Percentiles rank a stretch among this genome's conserved stretches.
Evolutionary conservation across 1,140 invertebrate species (phyloP).

Genomic region (Anastrepha ludens): DNA sequence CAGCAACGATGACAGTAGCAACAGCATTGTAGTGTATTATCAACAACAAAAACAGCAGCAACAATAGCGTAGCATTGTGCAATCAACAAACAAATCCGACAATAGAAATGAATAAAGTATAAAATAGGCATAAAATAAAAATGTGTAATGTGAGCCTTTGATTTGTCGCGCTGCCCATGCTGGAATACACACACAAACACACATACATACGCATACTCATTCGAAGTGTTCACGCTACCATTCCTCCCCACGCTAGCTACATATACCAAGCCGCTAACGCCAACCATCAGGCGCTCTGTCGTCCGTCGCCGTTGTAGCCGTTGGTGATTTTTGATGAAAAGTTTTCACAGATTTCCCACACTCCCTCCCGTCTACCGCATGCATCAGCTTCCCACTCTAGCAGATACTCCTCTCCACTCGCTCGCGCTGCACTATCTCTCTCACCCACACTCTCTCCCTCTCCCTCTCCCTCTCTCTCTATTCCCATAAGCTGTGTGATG

Average conservation of each 20-base stretch:
- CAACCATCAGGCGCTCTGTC: background rate
- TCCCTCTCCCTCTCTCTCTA: too few relatives aligned
- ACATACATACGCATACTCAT: background rate
- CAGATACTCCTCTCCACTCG: background rate
- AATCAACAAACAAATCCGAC: constrained; percentile 37
- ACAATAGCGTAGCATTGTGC: background rate
- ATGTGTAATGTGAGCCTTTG: constrained; percentile 52
- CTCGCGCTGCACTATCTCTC: background rate
- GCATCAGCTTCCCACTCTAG: background rate
- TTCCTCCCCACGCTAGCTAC: too few relatives aligned
- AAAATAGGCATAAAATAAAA: constrained; percentile 52
- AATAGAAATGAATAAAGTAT: constrained; percentile 47
- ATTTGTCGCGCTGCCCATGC: constrained; percentile 13
- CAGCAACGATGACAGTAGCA: constrained; percentile 29
- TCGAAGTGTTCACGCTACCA: too few relatives aligned
- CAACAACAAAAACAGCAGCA: background rate
- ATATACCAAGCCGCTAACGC: background rate
- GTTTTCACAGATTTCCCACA: constrained; percentile 54
- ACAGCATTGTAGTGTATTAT: constrained; percentile 9
- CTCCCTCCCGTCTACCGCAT: background rate
- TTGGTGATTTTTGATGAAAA: constrained; percentile 58
- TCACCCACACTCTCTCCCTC: background rate
- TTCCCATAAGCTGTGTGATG: background rate
- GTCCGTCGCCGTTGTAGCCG: constrained; percentile 45
- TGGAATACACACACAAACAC: background rate